A percentile compares a stretch with the other conserved stretches of the same genome.
These are phyloP conservation scores for Drosophila orosa DNA, from an alignment of 1,140 invertebrate species.

Conservation along the genomic window DNA sequence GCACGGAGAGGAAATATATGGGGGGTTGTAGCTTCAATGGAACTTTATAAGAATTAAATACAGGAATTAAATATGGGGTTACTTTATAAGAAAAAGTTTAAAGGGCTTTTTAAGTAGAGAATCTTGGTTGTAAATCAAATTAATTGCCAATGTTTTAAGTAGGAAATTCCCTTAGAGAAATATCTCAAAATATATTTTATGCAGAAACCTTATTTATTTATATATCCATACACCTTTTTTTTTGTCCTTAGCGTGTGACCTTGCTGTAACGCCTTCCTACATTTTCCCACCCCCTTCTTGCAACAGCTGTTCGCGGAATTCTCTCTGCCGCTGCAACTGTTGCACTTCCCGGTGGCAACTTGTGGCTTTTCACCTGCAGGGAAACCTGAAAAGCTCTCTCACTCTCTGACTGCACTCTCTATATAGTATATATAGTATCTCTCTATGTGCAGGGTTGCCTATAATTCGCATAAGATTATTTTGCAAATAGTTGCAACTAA, in stretches of 20 bases:
- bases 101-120: accelerated
- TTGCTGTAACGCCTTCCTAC: neutral
- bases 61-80: no score
- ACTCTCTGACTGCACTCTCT: constrained; percentile 14
- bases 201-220: neutral
- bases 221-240: no score
- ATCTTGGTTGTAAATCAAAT: neutral
- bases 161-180: neutral
- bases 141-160: neutral
- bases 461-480: neutral
- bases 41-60: no score
- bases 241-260: neutral
- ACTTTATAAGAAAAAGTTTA: no score
- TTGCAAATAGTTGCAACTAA: constrained; percentile 22
- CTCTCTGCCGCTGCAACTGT: constrained; percentile 55
- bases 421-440: no score
- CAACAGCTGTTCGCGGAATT: constrained; percentile 56
- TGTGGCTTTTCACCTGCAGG: constrained; percentile 50
- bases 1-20: neutral
- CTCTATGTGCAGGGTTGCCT: constrained; percentile 9
- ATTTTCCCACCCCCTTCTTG: constrained; percentile 1
- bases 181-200: neutral
- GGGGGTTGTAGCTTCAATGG: neutral
- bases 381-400: constrained; percentile 19
- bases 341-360: constrained; percentile 68